Percentiles rank a stretch among this genome's conserved stretches.
These are phyloP conservation scores for Xyrauchen texanus DNA, from an alignment of 2,113 vertebrate genomes.

Conservation along the genomic window DNA sequence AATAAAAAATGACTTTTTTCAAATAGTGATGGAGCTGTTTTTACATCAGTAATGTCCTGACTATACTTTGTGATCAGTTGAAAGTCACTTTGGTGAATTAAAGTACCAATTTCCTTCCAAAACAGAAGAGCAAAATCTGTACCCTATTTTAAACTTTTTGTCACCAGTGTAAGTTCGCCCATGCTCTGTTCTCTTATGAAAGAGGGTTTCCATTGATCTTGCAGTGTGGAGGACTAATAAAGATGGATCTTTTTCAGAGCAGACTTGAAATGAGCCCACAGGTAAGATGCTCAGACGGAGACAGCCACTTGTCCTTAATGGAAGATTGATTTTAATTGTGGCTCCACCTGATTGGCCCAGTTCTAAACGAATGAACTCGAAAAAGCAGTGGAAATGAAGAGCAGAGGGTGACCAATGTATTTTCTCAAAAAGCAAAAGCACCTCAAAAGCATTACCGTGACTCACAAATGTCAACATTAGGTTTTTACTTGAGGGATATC, in stretches of 20 bases:
- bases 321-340: constrained; percentile 55
- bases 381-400: constrained; percentile 4
- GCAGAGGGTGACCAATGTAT: constrained; percentile 7
- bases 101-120: no score
- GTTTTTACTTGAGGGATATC: not conserved
- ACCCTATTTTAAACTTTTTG: no score
- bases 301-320: constrained; percentile 22
- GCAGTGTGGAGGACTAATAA: constrained; percentile 44
- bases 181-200: not conserved
- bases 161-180: not conserved
- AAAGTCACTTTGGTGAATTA: no score
- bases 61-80: no score
- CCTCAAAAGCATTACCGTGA: constrained; percentile 27
- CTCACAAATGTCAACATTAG: not conserved
- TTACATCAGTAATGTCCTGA: no score
- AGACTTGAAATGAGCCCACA: constrained; percentile 46
- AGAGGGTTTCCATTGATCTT: constrained; percentile 42
- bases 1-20: no score
- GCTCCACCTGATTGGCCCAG: constrained; percentile 13
- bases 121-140: no score
- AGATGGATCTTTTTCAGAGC: constrained; percentile 47
- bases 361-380: constrained; percentile 17
- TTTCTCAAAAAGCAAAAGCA: constrained; percentile 21
- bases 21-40: no score
- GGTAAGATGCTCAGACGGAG: constrained; percentile 44